Base-by-base conservation (phyloP, 2,888 invertebrate species). In the Adelphocoris suturalis region DNA sequence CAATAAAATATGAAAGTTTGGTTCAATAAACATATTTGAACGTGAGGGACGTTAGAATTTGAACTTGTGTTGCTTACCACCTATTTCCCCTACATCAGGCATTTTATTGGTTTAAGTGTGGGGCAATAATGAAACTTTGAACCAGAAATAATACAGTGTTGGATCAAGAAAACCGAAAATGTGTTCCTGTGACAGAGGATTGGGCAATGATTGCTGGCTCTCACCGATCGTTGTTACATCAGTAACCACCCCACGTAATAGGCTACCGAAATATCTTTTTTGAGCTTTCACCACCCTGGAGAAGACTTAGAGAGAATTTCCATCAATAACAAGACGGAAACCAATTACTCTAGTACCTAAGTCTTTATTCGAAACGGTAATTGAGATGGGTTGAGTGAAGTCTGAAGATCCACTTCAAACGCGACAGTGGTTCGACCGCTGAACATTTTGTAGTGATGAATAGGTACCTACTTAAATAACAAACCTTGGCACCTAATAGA, bases 391-490 rank as follows among this genome's bases (percentile, higher is more conserved):
- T 23, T 3, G 23, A 23, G 23, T 23, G 61, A 61, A 57, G 4
- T 16, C 57, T 16, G 16, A 16, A 16, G 16, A 57, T 14, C 11
- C 11, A 48, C 48, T 7, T 13, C 57, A 16, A 57, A 57, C 16
- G 7, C 7, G 48, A 13, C 13, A 14, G 57, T 14, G 16, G 57
- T 14, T 48, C 11, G 57, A 16, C 4, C 4, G 16, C 11, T 4
- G 16, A 57, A 4, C n/a, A n/a, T n/a, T n/a, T n/a, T n/a, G n/a
- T n/a, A n/a, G 61, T 61, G 61, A 61, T 61, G 61, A 61, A 61
- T 61, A n/a, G 19, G 1, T 4, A 61, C 61, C 11, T 19, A 19
- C 7, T 19, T 61, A 61, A 16, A 61, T 61, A 23, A 61, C 19
- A 19, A n/a, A 4, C n/a, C 9, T 4, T 12, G 19, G 19, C 61